Base-by-base conservation (phyloP, 2,797 vertebrate species). In the Phataginus tetradactyla region DNA sequence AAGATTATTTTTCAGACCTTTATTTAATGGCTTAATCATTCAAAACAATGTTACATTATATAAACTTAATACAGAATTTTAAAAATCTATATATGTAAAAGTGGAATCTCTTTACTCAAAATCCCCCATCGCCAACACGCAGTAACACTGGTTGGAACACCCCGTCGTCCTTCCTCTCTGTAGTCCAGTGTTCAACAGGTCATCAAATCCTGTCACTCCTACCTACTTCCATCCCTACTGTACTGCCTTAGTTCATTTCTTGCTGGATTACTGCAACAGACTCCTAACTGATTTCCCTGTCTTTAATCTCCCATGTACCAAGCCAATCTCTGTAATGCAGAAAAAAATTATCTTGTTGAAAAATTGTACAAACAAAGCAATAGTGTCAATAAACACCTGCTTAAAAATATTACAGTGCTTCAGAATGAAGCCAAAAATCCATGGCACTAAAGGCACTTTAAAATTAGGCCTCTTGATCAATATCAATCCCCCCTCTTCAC, bases 1-100 rank as follows among this genome's bases (percentile, higher is more conserved):
- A 32, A 63, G 17, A 89, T 79, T 85, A 78, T 72, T 93, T 86
- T 86, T 83, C 37, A 59, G 9, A 91, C 37, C 68, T 75, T 90
- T 77, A 92, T 42, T 86, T 7, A 86, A 53, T 34, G 49, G 39
- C 21, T 86, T 72, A 92, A 71, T 57, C 55, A 90, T 66, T 96
- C 29, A 74, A 59, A 75, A 84, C 25, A 77, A 87, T 85, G 77
- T 49, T 80, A 72, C 18, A 61, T 61, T 83, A 83, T 13, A 72
- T 13, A 63, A 80, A 79, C 39, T 83, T 86, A 72, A 90, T 27
- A 85, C 9, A 85, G 23, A 59, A 87, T 45, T 45, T 45, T 2
- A 78, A 75, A 37, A 78, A 39, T 21, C 18, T 78, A 21, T 25
- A 68, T 34, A 29, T 9, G 55, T 51, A 45, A 64, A 95, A 90